phyloP scores from a whole-genome alignment of 2,797 vertebrate genomes.

The Labeo calbasu region DNA sequence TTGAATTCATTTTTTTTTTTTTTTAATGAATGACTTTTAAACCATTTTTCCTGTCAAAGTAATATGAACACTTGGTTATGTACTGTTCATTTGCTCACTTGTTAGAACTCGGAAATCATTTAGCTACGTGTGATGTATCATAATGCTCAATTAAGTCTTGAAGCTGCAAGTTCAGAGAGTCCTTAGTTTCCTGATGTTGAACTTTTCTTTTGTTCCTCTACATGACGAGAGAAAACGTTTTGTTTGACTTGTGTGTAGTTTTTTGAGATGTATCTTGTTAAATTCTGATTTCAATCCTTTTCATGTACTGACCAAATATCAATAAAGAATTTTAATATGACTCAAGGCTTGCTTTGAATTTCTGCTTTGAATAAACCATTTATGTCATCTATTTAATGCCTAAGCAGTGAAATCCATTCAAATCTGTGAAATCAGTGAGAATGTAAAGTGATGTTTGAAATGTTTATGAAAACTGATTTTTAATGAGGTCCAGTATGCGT shows the following conservation, averaged over 20 bases:
- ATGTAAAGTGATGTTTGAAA: neutral
- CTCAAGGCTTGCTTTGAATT: conserved; percentile 31
- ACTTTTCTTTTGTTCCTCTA: conserved; percentile 80
- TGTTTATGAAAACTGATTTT: neutral
- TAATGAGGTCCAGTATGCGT: neutral
- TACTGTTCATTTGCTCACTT: conserved; percentile 81
- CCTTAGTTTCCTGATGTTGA: conserved; percentile 89
- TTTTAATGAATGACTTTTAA: conserved; percentile 82
- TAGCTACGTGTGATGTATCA: conserved; percentile 76
- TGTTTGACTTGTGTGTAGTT: conserved; percentile 94
- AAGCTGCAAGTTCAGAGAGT: conserved; percentile 77
- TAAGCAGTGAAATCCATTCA: neutral
- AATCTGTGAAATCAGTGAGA: neutral
- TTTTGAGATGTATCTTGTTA: conserved; percentile 90
- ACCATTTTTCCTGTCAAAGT: conserved; percentile 68
- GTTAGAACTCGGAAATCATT: conserved; percentile 69
- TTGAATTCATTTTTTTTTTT: conserved; percentile 22
- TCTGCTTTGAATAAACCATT: neutral
- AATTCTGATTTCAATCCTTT: conserved; percentile 97
- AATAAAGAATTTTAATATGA: conserved; percentile 99
- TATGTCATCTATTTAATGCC: neutral
- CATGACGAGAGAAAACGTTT: conserved; percentile 82
- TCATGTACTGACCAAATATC: conserved; percentile 99
- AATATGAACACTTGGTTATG: conserved; percentile 81
- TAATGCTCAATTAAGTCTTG: conserved; percentile 85